These are phyloP conservation scores for Eublepharis macularius DNA, from an alignment of 2,113 vertebrate genomes.

Conservation along the genomic window DNA sequence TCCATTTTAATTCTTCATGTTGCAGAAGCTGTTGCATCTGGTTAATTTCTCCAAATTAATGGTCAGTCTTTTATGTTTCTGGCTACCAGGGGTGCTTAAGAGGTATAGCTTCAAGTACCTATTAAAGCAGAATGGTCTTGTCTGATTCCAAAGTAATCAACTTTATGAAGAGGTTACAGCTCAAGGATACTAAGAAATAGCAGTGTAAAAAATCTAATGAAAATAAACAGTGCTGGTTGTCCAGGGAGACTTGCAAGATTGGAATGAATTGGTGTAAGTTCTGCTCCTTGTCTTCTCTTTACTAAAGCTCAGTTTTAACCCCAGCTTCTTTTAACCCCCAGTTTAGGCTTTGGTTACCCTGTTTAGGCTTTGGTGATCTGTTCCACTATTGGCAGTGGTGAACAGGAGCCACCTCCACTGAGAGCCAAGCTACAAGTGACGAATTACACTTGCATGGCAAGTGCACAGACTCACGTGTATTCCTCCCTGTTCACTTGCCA, in stretches of 20 bases:
- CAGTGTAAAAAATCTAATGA: neutral
- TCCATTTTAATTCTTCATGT: slow-evolving; percentile 57
- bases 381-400: neutral
- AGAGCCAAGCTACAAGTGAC: no score
- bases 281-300: neutral
- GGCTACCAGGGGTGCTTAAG: slow-evolving; percentile 40
- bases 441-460: no score
- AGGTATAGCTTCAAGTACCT: slow-evolving; percentile 26
- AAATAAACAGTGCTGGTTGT: neutral
- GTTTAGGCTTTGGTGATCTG: neutral
- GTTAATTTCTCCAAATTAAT: slow-evolving; percentile 47
- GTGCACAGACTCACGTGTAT: no score
- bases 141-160: neutral
- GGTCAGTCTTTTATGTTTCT: slow-evolving; percentile 44
- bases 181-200: neutral
- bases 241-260: neutral
- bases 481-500: no score
- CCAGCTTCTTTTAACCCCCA: no score
- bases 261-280: neutral
- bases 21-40: slow-evolving; percentile 36
- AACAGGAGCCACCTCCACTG: neutral
- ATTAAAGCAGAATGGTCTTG: slow-evolving; percentile 26
- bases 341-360: no score
- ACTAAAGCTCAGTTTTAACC: neutral
- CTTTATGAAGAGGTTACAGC: neutral